Base-by-base conservation (phyloP, 2,797 vertebrate genomes). In the Acrossocheilus wenchowensis region DNA sequence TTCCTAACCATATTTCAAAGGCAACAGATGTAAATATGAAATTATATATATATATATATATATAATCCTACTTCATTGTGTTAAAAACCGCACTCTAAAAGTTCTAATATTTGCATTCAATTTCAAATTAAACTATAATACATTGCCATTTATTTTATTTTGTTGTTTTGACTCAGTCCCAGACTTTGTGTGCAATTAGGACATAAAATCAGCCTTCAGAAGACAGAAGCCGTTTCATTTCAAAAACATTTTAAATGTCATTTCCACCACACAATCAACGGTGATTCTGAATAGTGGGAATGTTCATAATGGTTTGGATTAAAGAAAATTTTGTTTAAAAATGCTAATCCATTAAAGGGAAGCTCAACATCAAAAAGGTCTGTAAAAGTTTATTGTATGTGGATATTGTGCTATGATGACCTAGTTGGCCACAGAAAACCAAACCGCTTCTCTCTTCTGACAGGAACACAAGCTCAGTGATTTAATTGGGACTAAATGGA, bases 401-500 rank as follows among this genome's bases (percentile, higher is more conserved):
- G 9, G 17, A 75, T 41, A n/a, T 78, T 78, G 39, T 7, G 21
- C 50, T 41, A 2, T 11, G 79, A 50, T 81, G 39, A 45, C 78
- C 64, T 10, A 39, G 30, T 5, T 54, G 64, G 80, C 45, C n/a
- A 17, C 19, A n/a, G 21, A 50, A 82, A 57, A 41, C 66, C 71
- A 10, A 26, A n/a, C 1, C 0, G 30, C 43, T 39, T 69, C 79
- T 21, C 36, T 7, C 19, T 15, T 23, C 30, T 71, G 68, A 60
- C n/a, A 57, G 69, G 1, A 60, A 71, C 80, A 23, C 48, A 71
- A 82, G 30, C 8, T 15, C 80, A 11, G 80, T 4, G 34, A 54
- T n/a, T 82, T 69, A 82, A 82, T 41, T n/a, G 64, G 30, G n/a
- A 45, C 4, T 64, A 64, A 80, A 80, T 80, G 78, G 41, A 17